Base-by-base conservation (phyloP, 1,140 invertebrate genomes). In the Pachypsylla venusta region DNA sequence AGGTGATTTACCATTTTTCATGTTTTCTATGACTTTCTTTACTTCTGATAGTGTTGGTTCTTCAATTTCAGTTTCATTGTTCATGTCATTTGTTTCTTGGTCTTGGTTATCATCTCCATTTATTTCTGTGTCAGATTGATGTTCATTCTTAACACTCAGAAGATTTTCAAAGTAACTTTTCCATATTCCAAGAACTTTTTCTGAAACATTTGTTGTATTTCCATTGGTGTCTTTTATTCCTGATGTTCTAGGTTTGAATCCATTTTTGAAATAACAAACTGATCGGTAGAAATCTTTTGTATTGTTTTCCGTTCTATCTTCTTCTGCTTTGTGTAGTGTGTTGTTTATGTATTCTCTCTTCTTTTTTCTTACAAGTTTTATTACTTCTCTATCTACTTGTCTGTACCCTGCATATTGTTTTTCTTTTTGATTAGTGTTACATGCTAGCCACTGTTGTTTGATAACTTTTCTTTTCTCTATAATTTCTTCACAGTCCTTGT, bases 351-450 rank as follows among this genome's bases (percentile, higher is more conserved):
- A 63, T 19, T 26, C n/a, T 54, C 53, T 60, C 54, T 61, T 64
- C 35, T 64, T 64, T 20, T 39, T 48, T 16, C 61, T 57, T 25
- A 62, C 54, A 55, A 62, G 53, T 25, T 61, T 63, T 20, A 25
- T 54, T 22, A 48, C 53, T 20, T 27, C 55, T 58, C 30, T 55
- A 10, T 40, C 20, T 55, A 22, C 28, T 28, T 60, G 57, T 16
- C 27, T 55, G 55, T 25, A 58, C 40, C 2, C 13, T 26, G 16
- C 19, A 42, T 42, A 56, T 19, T 57, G 55, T 27, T 59, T 53
- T 13, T 26, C 24, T 42, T 26, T 58, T 60, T 2, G 14, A 35
- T 53, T 61, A 10, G 28, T 53, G 20, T 30, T 56, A 2, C 56
- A 16, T 27, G 30, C 14, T 40, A 26, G 39, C 13, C 30, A n/a